Conservation (phyloP, 2,113 vertebrate species). For the Tautogolabrus adspersus region DNA sequence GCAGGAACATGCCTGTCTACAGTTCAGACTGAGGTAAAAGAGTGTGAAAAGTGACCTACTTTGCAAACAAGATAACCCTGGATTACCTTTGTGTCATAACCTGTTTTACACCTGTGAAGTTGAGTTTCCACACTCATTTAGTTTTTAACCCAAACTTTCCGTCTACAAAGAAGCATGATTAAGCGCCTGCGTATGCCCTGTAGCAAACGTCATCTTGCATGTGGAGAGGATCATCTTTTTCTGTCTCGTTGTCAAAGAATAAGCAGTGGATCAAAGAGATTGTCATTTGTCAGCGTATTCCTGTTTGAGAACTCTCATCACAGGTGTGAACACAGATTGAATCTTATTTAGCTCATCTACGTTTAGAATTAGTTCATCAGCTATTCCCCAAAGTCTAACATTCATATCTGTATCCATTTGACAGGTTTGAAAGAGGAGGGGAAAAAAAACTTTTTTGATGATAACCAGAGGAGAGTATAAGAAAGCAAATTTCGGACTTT, state of each 20-base stretch:
- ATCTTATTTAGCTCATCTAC: constrained; percentile 15
- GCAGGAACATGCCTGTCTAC: background rate
- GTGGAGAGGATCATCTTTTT: constrained; percentile 13
- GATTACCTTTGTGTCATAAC: background rate
- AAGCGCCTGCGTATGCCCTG: background rate
- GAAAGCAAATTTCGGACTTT: constrained; percentile 49
- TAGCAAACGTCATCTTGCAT: constrained; percentile 16
- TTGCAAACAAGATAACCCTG: background rate
- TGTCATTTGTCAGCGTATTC: constrained; percentile 32
- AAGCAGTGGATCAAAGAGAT: constrained; percentile 17
- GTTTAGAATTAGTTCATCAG: constrained; percentile 36
- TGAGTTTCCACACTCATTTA: background rate
- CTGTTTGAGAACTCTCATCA: constrained; percentile 12
- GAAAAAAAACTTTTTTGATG: constrained; percentile 31
- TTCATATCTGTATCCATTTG: constrained; percentile 54
- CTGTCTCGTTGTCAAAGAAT: constrained; percentile 9
- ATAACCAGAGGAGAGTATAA: constrained; percentile 53
- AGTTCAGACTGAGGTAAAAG: background rate
- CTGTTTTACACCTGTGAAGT: background rate
- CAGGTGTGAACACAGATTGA: constrained; percentile 10
- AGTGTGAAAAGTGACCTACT: background rate
- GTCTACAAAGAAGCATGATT: constrained; percentile 2
- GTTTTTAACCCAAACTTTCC: background rate
- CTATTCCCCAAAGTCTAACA: constrained; percentile 24
- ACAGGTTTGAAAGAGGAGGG: constrained; percentile 40